A percentile compares a stretch with the other conserved stretches of the same genome.
These are phyloP conservation scores for Clangula hyemalis DNA, from an alignment of 2,797 vertebrate species.

Conservation along the genomic window DNA sequence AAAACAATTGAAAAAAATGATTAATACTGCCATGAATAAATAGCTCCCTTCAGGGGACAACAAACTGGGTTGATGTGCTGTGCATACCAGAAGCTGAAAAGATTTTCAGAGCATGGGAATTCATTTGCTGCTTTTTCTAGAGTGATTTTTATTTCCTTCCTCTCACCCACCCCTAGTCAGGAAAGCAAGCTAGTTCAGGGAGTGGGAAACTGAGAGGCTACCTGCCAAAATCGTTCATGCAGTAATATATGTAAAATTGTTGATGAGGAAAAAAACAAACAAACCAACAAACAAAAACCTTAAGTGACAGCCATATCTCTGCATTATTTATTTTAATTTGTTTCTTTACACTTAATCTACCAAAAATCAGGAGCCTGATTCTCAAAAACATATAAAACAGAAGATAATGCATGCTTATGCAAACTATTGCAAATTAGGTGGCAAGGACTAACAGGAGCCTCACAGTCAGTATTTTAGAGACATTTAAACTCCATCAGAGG, in stretches of 20 bases:
- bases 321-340: background rate
- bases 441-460: background rate
- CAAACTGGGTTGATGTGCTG: background rate
- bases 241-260: background rate
- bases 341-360: background rate
- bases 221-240: background rate
- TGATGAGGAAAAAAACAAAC: background rate
- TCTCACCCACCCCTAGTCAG: background rate
- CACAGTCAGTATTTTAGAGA: background rate
- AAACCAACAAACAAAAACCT: background rate
- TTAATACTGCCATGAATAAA: background rate
- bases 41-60: slow-evolving; percentile 34
- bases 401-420: accelerated
- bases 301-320: background rate
- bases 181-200: background rate
- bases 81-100: background rate
- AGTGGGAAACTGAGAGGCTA: background rate
- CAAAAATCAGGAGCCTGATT: background rate
- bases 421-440: background rate
- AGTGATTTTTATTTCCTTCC: background rate
- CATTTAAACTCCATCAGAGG: background rate
- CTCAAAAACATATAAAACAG: background rate
- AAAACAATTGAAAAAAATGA: slow-evolving; percentile 4
- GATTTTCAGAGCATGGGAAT: background rate
- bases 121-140: background rate